phyloP scores from a whole-genome alignment of 2,888 invertebrate genomes.

The Myopa tessellatipennis region DNA sequence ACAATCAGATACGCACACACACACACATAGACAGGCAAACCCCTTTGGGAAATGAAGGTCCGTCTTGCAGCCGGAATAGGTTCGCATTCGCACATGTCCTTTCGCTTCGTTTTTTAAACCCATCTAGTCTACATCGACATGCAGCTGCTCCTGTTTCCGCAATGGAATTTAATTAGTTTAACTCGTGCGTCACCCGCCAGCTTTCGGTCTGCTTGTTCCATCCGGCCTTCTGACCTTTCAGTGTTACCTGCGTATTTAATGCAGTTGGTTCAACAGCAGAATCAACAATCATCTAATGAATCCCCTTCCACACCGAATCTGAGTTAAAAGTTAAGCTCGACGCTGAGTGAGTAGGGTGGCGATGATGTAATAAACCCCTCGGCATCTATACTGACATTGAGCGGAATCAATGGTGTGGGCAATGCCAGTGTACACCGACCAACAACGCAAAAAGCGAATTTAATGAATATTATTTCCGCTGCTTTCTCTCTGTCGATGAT shows the following conservation, averaged over 20 bases:
- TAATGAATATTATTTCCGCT: no score
- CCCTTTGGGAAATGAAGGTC: not conserved
- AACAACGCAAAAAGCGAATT: no score
- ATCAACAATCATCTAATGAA: not conserved
- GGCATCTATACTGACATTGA: no score
- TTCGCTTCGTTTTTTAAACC: no score
- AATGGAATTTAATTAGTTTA: slow-evolving; percentile 26
- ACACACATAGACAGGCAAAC: not conserved
- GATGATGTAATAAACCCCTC: no score
- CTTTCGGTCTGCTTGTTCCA: not conserved
- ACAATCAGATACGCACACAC: not conserved
- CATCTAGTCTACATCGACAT: not conserved
- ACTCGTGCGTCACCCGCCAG: not conserved
- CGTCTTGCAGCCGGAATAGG: no score
- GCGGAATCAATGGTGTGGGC: no score
- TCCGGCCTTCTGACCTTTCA: not conserved
- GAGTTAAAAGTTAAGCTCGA: not conserved
- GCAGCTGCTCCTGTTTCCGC: not conserved
- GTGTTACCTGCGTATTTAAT: slow-evolving; percentile 3
- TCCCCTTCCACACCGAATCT: not conserved
- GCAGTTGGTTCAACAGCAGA: not conserved
- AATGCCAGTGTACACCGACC: no score
- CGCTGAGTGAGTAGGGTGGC: not conserved
- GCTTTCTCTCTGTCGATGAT: no score
- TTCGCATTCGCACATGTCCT: no score